These are phyloP conservation scores for Anableps anableps DNA, from an alignment of 2,797 vertebrate genomes.

Conservation along the genomic window DNA sequence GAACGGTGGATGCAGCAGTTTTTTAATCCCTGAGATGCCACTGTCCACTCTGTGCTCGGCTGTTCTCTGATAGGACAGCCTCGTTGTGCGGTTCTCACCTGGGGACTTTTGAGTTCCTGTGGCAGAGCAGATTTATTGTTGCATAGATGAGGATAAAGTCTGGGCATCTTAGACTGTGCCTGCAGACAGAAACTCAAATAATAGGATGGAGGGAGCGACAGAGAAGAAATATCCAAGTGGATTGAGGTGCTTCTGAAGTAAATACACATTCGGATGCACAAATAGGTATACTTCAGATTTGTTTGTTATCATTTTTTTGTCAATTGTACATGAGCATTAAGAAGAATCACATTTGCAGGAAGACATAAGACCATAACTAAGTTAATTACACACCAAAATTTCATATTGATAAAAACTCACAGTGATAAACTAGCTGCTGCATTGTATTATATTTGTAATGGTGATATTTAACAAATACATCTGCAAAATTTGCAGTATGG, in stretches of 20 bases:
- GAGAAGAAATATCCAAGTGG: constrained; percentile 6
- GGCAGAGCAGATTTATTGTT: constrained; percentile 72
- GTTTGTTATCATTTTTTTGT: not conserved
- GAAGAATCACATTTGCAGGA: not conserved
- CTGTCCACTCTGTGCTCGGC: constrained; percentile 74
- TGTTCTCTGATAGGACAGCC: constrained; percentile 68
- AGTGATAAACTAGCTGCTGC: not conserved
- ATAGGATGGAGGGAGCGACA: constrained; percentile 16
- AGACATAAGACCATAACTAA: not conserved
- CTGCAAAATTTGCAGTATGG: not conserved
- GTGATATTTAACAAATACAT: not conserved
- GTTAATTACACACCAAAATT: not conserved
- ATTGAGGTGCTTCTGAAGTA: constrained; percentile 25
- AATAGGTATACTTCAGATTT: not conserved
- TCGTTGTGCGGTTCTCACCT: constrained; percentile 63
- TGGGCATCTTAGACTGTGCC: constrained; percentile 42
- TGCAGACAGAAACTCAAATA: constrained; percentile 37
- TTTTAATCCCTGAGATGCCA: constrained; percentile 79
- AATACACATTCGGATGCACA: not conserved
- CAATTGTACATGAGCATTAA: constrained; percentile 1
- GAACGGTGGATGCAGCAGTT: constrained; percentile 78
- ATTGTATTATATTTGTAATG: not conserved
- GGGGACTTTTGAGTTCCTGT: constrained; percentile 68
- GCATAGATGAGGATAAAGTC: constrained; percentile 61
- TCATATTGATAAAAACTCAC: not conserved